A percentile compares a stretch with the other conserved stretches of the same genome.
Evolutionary conservation across 2,113 vertebrate species (phyloP).

Genomic region (Alexandromys fortis): DNA sequence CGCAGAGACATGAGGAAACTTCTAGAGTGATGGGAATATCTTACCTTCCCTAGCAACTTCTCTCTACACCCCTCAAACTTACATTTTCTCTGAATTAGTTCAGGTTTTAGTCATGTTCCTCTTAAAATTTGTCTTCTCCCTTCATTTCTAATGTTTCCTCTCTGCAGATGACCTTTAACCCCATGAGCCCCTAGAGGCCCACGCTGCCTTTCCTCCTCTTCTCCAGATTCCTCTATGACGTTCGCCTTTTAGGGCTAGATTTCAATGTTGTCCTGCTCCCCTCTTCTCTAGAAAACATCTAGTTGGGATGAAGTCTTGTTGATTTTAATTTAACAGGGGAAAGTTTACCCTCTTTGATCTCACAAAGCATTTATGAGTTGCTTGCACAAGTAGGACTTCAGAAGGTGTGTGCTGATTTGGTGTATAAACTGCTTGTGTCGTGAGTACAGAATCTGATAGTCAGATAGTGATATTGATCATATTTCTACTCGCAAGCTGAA

Average conservation of each 20-base stretch:
- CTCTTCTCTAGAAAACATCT: neutral
- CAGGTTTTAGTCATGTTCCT: neutral
- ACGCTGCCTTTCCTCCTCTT: neutral
- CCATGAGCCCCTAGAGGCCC: neutral
- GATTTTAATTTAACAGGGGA: conserved; percentile 1
- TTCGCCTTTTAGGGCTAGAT: neutral
- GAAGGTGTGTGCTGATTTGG: neutral
- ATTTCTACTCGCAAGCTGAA: neutral
- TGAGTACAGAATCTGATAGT: neutral
- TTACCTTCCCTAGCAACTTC: neutral
- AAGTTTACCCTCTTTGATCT: neutral
- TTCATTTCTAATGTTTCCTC: neutral
- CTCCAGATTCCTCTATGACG: neutral
- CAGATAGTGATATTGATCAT: neutral
- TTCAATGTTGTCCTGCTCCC: neutral
- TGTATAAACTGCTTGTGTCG: neutral
- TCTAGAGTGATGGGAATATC: neutral
- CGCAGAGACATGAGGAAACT: neutral
- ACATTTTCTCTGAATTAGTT: neutral
- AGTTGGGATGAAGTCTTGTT: neutral
- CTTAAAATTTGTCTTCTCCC: neutral
- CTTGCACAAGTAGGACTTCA: neutral
- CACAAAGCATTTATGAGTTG: conserved; percentile 1
- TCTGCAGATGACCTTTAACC: neutral
- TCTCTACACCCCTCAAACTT: neutral